Evolutionary conservation across 64 coral and sea anemone species (phyloP).

Genomic region (Montipora efflorescens): DNA sequence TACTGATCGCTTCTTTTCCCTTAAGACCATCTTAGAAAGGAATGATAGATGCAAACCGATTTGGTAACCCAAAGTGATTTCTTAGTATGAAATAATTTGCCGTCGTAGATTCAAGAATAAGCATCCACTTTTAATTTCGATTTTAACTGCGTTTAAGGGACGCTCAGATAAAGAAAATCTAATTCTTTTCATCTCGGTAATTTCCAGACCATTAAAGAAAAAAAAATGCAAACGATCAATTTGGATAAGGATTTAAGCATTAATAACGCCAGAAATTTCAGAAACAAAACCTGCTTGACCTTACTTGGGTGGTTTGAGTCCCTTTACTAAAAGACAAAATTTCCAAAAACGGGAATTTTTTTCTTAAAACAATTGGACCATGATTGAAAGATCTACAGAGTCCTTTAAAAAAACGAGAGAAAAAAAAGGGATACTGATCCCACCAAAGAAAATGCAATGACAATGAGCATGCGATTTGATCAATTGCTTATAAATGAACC

Average conservation of each 20-base stretch:
- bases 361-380: not conserved
- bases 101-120: too few species aligned
- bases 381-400: conserved; percentile 8
- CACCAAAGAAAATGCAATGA: not conserved
- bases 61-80: too few species aligned
- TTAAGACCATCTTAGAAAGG: too few species aligned
- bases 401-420: conserved; percentile 12
- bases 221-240: too few species aligned
- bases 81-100: too few species aligned
- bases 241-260: not conserved
- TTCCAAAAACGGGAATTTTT: conserved; percentile 7
- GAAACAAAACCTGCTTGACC: not conserved
- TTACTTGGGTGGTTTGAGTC: not conserved
- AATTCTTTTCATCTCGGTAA: too few species aligned
- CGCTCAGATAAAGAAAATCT: too few species aligned
- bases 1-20: too few species aligned
- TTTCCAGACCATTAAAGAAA: too few species aligned
- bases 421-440: conserved; percentile 13
- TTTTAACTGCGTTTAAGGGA: too few species aligned
- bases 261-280: not conserved
- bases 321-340: not conserved
- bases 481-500: conserved; percentile 27
- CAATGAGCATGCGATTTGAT: conserved; percentile 4
- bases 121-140: too few species aligned
- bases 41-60: too few species aligned